Conservation (phyloP, 2,797 vertebrate genomes). For the Dendrocincla fuliginosa region DNA sequence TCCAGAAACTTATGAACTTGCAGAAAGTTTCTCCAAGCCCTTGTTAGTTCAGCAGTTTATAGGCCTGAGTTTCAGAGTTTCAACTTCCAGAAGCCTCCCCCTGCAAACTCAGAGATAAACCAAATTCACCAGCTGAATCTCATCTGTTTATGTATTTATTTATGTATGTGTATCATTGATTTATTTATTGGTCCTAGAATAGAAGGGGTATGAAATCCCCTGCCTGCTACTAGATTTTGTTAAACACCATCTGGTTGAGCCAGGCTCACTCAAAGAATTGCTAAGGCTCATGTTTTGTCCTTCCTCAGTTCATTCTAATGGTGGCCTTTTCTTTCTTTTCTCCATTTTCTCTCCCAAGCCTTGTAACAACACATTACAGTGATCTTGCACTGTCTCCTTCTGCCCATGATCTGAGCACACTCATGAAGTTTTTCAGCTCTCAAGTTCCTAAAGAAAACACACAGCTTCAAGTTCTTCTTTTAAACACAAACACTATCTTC, state of each 20-base stretch:
- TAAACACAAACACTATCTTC: constrained; percentile 48
- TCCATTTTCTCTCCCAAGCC: background rate
- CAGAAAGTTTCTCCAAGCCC: background rate
- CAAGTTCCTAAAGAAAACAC: constrained; percentile 41
- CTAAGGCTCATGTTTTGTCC: background rate
- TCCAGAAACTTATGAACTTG: background rate
- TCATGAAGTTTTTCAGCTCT: constrained; percentile 1
- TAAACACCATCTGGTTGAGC: background rate
- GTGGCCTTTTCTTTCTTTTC: background rate
- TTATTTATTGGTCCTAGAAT: constrained; percentile 2
- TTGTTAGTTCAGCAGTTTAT: background rate
- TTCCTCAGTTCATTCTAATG: background rate
- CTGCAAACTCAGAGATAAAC: background rate
- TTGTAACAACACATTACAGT: background rate
- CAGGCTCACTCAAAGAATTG: background rate
- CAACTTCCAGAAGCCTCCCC: background rate
- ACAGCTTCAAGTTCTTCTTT: constrained; percentile 21
- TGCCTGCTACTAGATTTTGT: background rate
- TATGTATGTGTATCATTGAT: background rate
- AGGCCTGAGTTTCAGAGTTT: background rate
- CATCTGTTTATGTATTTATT: background rate
- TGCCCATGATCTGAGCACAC: background rate
- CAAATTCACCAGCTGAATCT: background rate
- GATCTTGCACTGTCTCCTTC: background rate
- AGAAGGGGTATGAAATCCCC: background rate